Evolutionary conservation across 2,113 vertebrate genomes (phyloP).

Genomic region (Colinus virginianus): DNA sequence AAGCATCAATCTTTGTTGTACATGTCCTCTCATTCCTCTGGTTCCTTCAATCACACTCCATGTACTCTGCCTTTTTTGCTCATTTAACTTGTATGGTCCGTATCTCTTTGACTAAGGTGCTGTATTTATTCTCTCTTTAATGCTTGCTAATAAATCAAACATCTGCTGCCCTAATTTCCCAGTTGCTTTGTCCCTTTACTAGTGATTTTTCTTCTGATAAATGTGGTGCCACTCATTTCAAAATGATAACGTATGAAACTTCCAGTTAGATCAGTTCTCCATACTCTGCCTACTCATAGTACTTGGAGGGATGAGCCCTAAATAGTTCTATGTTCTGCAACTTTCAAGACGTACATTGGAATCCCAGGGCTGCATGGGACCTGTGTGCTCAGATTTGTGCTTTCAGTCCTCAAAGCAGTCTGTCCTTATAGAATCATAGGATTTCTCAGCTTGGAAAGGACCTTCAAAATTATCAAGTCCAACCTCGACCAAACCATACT

Average conservation of each 20-base stretch:
- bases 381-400: not conserved
- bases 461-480: too few relatives aligned
- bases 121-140: not conserved
- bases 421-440: not conserved
- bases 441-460: too few relatives aligned
- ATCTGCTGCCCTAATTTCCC: not conserved
- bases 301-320: not conserved
- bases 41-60: not conserved
- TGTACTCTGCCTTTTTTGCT: not conserved
- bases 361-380: not conserved
- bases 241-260: not conserved
- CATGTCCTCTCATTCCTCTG: not conserved
- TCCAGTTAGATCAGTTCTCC: not conserved
- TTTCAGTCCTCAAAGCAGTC: rapidly evolving
- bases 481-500: too few relatives aligned
- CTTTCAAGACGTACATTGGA: rapidly evolving
- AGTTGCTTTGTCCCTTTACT: not conserved
- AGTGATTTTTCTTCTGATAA: not conserved
- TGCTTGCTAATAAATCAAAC: not conserved
- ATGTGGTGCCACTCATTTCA: not conserved
- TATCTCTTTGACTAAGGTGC: not conserved
- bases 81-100: not conserved
- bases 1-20: not conserved
- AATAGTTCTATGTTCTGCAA: not conserved
- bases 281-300: not conserved